These are phyloP conservation scores for Eupithecia subfuscata DNA, from an alignment of 2,888 invertebrate species.

Conservation along the genomic window DNA sequence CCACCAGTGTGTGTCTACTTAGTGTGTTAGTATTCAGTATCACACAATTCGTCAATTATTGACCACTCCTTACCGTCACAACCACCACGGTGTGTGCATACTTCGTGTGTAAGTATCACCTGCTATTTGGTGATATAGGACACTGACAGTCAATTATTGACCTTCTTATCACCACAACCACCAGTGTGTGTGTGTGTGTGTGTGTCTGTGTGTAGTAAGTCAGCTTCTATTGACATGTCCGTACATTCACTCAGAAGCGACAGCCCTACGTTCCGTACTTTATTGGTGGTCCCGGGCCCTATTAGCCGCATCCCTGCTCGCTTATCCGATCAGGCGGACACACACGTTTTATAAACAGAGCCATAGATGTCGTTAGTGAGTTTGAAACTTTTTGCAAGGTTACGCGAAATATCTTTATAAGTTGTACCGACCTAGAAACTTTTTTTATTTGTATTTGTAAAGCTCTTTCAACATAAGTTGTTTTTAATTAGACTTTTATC, in stretches of 20 bases:
- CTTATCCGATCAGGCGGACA: slow-evolving; percentile 57
- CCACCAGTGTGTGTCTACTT: no score
- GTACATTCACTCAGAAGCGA: not conserved
- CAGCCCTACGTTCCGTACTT: slow-evolving; percentile 38
- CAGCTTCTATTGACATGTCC: not conserved
- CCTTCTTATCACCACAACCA: not conserved
- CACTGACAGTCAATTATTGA: not conserved
- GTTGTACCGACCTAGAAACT: not conserved
- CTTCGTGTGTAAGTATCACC: no score
- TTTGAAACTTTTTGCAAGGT: slow-evolving; percentile 21
- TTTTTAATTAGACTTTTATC: no score
- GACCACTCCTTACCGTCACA: not conserved
- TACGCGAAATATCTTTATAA: not conserved
- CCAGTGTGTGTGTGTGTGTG: not conserved
- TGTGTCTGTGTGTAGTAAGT: not conserved
- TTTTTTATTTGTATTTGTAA: not conserved
- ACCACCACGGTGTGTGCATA: no score
- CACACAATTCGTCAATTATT: no score
- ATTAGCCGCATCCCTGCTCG: slow-evolving; percentile 49
- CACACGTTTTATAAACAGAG: slow-evolving; percentile 51
- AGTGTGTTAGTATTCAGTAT: no score
- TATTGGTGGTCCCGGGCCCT: slow-evolving; percentile 59
- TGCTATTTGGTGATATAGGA: not conserved
- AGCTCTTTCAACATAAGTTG: not conserved
- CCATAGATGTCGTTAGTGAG: slow-evolving; percentile 38